Evolutionary conservation across 2,888 invertebrate species (phyloP), one percentile per base, ranked within the genome.

Genomic region (Agapostemon virescens): DNA sequence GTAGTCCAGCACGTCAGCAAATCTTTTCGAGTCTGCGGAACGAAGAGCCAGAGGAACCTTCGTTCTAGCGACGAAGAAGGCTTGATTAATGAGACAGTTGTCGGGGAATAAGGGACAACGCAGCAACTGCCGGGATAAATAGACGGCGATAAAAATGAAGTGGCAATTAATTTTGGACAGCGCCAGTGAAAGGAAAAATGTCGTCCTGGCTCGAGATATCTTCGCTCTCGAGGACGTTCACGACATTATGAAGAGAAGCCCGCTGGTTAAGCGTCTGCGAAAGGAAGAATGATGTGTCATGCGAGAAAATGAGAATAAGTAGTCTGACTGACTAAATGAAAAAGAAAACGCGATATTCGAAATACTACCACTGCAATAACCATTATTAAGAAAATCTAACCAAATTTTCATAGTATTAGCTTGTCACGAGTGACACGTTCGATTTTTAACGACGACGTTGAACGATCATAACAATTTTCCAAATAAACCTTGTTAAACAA

Each of bases 111-210:
- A 84, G 84, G 85, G 86, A 85, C 84, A 84, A 88, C 85, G 85
- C 83, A 88, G 87, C 87, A 88, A 88, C 88, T 87, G 88, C 85
- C 84, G 84, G 86, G 84, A 88, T 88, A 89, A 90, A 90, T 90
- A 89, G 90, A 88, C 85, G 90, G 85, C 87, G 88, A 90, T 90
- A 90, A 90, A 90, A 90, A 87, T 89, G 87, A 87, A 89, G 89
- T 89, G 89, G 89, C 88, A 90, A 90, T 90, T 90, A 90, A 90
- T 90, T 90, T 89, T 82, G 89, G 89, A 88, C 88, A 87, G 85
- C 84, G 82, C 80, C 80, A 75, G 84, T 75, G 86, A 85, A 85
- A 84, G 79, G 81, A 84, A 84, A 69, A 83, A 84, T 72, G 85
- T 84, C 87, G 79, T 66, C 67, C 77, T 36, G 69, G 77, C 79